These are phyloP conservation scores for Hirtodrosophila trivittata DNA, from an alignment of 2,888 invertebrate species.

Conservation along the genomic window DNA sequence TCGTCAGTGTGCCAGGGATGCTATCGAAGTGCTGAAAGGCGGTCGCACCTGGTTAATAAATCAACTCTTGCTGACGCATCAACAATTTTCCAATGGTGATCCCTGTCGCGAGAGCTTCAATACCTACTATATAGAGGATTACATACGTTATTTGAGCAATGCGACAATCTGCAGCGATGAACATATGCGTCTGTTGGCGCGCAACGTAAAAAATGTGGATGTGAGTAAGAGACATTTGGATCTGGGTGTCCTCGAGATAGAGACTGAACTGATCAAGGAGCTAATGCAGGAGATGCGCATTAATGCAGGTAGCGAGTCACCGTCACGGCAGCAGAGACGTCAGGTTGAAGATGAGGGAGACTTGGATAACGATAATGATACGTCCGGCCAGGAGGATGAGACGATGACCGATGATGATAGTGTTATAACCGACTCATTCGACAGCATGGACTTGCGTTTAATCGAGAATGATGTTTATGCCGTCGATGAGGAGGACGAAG, in stretches of 20 bases:
- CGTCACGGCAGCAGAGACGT: constrained; percentile 55
- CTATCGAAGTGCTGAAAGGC: constrained; percentile 77
- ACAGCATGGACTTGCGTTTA: constrained; percentile 67
- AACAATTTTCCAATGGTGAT: constrained; percentile 67
- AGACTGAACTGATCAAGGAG: constrained; percentile 81
- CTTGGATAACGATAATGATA: constrained; percentile 57
- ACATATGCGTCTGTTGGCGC: constrained; percentile 75
- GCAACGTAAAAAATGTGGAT: constrained; percentile 81
- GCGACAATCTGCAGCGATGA: constrained; percentile 55
- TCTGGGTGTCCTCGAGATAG: constrained; percentile 77
- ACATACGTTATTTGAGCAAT: constrained; percentile 77
- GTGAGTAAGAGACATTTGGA: constrained; percentile 77
- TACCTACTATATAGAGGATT: constrained; percentile 78
- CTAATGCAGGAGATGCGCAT: constrained; percentile 80
- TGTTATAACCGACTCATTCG: constrained; percentile 67
- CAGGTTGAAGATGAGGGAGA: constrained; percentile 56
- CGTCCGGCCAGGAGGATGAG: constrained; percentile 66
- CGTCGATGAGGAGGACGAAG: constrained; percentile 59
- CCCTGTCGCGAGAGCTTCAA: constrained; percentile 73
- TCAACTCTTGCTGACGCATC: constrained; percentile 78
- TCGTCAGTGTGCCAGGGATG: constrained; percentile 77
- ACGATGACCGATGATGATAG: constrained; percentile 71
- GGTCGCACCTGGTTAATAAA: constrained; percentile 80
- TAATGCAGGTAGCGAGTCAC: constrained; percentile 48
- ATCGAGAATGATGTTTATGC: constrained; percentile 66